These are phyloP conservation scores for Lepidurus arcticus DNA, from an alignment of 1,140 invertebrate species.

Conservation along the genomic window DNA sequence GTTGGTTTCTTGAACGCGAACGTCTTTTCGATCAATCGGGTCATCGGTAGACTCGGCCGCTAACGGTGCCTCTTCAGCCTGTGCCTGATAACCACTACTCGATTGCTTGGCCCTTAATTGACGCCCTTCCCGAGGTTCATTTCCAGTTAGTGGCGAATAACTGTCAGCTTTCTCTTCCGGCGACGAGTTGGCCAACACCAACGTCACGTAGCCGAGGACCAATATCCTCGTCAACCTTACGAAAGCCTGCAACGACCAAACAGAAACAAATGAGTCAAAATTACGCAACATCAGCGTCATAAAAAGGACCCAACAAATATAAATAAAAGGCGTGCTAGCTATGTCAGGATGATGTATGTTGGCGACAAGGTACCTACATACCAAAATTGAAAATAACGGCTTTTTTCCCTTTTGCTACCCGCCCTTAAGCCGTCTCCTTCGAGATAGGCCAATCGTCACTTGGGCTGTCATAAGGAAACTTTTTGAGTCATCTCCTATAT, in stretches of 20 bases:
- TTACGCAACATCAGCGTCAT: too few species aligned
- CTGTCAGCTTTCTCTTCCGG: conserved; percentile 1
- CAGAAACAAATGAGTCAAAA: background rate
- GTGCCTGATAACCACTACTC: background rate
- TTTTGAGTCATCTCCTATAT: background rate
- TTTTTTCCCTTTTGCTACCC: background rate
- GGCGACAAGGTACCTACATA: too few species aligned
- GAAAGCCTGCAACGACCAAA: background rate
- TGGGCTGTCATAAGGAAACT: background rate
- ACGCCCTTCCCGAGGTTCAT: background rate
- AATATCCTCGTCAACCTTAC: background rate
- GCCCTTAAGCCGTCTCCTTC: background rate
- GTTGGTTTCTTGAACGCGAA: conserved; percentile 32
- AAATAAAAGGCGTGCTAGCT: too few species aligned
- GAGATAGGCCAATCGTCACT: background rate
- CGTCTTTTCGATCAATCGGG: conserved; percentile 32
- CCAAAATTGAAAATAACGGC: too few species aligned
- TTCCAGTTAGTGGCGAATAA: background rate
- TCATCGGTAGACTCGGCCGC: background rate
- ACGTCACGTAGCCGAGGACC: background rate
- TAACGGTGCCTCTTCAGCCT: background rate
- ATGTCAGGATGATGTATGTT: too few species aligned
- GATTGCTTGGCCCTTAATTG: background rate
- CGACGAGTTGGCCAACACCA: background rate
- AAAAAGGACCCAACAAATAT: too few species aligned